Percentiles rank a stretch among this genome's conserved stretches.
Conservation (phyloP, 2,113 vertebrate species). For the Callithrix jacchus region DNA sequence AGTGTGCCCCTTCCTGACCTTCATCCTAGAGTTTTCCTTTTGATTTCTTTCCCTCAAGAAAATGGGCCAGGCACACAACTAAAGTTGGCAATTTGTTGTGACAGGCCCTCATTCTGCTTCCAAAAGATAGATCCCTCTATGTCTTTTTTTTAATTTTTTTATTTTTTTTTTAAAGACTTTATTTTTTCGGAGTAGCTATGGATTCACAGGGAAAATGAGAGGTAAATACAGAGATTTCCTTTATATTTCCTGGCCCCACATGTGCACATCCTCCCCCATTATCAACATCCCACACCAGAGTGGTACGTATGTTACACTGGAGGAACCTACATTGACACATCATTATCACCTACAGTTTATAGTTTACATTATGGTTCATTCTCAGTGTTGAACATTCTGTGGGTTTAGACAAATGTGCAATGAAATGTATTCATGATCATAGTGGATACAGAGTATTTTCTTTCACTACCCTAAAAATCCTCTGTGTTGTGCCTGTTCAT, state of each 20-base stretch:
- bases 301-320: accelerated
- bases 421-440: not conserved
- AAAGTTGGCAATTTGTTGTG: slow-evolving; percentile 29
- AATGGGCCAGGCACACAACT: not conserved
- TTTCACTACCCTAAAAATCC: not conserved
- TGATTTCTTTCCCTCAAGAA: not conserved
- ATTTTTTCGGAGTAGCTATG: not conserved
- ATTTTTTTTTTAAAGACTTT: not conserved
- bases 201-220: not conserved
- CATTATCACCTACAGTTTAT: not conserved
- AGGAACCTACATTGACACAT: not conserved
- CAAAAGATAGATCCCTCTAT: not conserved
- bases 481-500: not conserved
- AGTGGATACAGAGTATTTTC: not conserved
- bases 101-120: not conserved
- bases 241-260: not conserved
- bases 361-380: not conserved
- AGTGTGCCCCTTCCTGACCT: not conserved
- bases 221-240: not conserved
- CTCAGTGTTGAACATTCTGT: not conserved
- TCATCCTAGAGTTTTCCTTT: not conserved
- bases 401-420: not conserved
- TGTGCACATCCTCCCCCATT: not conserved
- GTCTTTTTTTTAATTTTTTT: no score
- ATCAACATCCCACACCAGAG: not conserved